Conservation (phyloP, 2,888 invertebrate genomes). For the Agrochola lota region DNA sequence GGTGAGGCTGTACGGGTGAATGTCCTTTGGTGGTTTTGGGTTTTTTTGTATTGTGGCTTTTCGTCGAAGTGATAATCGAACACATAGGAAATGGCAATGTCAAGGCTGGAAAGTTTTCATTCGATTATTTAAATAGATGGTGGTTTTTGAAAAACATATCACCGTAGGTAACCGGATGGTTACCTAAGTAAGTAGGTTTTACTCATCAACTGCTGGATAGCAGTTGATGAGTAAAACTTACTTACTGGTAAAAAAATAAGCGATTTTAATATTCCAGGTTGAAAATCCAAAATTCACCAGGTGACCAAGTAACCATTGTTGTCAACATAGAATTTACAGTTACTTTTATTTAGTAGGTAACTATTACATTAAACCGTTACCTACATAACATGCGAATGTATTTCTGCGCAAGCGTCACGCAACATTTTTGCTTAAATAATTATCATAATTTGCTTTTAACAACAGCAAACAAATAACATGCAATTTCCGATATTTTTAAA, state of each 20-base stretch:
- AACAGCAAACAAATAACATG: constrained; percentile 39
- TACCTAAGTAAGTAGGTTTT: no score
- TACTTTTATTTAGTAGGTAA: constrained; percentile 55
- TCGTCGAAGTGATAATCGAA: background rate
- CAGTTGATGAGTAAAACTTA: background rate
- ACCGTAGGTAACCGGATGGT: background rate
- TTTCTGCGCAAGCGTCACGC: constrained; percentile 54
- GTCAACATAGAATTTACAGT: constrained; percentile 39
- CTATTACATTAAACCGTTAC: constrained; percentile 62
- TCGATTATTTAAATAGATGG: background rate
- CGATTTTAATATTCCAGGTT: background rate
- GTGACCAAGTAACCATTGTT: background rate
- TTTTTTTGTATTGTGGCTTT: constrained; percentile 15
- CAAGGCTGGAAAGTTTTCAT: constrained; percentile 20
- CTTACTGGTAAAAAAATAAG: no score
- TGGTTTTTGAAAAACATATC: background rate
- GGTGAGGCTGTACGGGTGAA: constrained; percentile 45
- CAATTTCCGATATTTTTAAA: constrained; percentile 48
- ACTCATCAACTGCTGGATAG: no score
- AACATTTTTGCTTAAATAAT: constrained; percentile 51
- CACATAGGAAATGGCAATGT: background rate
- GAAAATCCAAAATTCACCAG: background rate
- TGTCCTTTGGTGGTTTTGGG: constrained; percentile 38
- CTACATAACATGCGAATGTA: constrained; percentile 57
- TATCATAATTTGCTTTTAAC: constrained; percentile 53